A percentile compares a stretch with the other conserved stretches of the same genome.
Evolutionary conservation across 2,797 vertebrate species (phyloP).

Genomic region (Hypotaenidia philippensis): DNA sequence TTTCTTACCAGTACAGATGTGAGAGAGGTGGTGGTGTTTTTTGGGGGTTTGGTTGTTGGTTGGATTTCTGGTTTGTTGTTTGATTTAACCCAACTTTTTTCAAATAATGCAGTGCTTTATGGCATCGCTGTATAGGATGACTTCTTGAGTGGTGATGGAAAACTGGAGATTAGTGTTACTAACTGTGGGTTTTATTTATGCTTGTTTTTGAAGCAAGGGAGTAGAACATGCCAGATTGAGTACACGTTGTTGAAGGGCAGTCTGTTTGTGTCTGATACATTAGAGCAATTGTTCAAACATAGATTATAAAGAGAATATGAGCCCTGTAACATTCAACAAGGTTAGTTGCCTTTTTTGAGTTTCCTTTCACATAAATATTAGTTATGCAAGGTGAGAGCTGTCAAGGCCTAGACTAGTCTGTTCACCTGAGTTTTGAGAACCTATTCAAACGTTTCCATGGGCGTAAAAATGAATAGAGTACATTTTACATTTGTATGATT

Average conservation of each 20-base stretch:
- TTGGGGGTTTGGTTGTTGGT: no score
- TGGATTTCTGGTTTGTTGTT: background rate
- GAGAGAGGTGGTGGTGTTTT: background rate
- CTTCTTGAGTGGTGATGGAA: background rate
- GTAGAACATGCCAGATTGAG: background rate
- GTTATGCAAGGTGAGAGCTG: background rate
- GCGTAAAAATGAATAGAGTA: background rate
- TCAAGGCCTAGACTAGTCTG: background rate
- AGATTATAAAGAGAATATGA: background rate
- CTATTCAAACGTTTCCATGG: background rate
- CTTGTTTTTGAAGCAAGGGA: background rate
- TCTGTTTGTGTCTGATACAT: conserved; percentile 12
- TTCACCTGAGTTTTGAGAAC: background rate
- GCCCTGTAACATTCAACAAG: background rate
- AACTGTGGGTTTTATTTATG: background rate
- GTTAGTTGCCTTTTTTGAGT: conserved; percentile 4
- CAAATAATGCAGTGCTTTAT: background rate
- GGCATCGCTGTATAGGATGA: background rate
- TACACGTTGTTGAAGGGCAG: background rate
- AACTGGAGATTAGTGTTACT: background rate
- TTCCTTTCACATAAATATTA: background rate
- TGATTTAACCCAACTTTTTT: no score
- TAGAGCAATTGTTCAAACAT: background rate
- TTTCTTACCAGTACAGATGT: conserved; percentile 9
- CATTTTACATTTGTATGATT: background rate